Percentiles rank a stretch among this genome's conserved stretches.
These are phyloP conservation scores for Brachyhypopomus gauderio DNA, from an alignment of 2,113 vertebrate genomes.

Conservation along the genomic window DNA sequence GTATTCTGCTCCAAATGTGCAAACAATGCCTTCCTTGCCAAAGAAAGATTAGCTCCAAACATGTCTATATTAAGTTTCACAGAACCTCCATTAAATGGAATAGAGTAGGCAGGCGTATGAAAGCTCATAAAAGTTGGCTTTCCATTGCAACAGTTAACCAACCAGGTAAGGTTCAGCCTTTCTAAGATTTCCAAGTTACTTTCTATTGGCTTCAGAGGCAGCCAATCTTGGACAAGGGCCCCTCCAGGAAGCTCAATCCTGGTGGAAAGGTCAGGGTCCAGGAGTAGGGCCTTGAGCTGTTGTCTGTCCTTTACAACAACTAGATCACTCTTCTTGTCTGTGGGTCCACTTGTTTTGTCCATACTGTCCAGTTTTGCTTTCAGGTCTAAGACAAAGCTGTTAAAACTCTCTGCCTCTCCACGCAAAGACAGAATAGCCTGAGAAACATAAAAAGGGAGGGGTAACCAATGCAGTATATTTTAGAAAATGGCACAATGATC, in stretches of 20 bases:
- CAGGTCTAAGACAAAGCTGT: constrained; percentile 46
- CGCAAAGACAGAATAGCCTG: constrained; percentile 49
- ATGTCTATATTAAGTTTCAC: constrained; percentile 55
- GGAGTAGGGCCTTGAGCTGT: constrained; percentile 48
- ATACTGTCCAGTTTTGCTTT: constrained; percentile 45
- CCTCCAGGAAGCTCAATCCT: constrained; percentile 52
- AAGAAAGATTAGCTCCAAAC: constrained; percentile 43
- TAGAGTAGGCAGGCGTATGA: constrained; percentile 52
- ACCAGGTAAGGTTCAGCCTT: constrained; percentile 55
- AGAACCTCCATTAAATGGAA: constrained; percentile 55
- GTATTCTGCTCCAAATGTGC: constrained; percentile 49
- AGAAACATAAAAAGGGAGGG: neutral
- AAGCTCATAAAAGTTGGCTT: constrained; percentile 54
- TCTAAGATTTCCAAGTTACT: constrained; percentile 55
- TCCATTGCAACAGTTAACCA: constrained; percentile 38
- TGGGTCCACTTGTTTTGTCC: constrained; percentile 5
- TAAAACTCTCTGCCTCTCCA: constrained; percentile 43
- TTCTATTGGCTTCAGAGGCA: constrained; percentile 51
- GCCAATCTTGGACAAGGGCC: constrained; percentile 58
- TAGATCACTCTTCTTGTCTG: constrained; percentile 1
- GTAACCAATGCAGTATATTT: neutral
- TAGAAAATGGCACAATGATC: neutral
- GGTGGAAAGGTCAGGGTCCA: constrained; percentile 49
- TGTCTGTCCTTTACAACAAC: constrained; percentile 31
- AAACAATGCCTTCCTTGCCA: constrained; percentile 45